Evolutionary conservation across 2,888 invertebrate genomes (phyloP).

Genomic region (Microplitis deprimator): DNA sequence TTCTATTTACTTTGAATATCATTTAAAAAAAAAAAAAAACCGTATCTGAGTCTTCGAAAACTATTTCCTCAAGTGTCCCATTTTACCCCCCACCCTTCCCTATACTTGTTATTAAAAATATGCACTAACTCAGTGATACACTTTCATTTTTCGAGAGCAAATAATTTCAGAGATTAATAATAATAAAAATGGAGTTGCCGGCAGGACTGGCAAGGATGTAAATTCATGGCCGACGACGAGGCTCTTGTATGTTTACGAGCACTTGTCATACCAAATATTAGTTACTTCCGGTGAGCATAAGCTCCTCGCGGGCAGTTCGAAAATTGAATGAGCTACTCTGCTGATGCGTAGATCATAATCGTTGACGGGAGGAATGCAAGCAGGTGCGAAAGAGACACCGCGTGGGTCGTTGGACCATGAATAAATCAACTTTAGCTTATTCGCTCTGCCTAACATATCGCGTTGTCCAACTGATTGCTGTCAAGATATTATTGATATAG

Average conservation of each 20-base stretch:
- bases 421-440: constrained; percentile 49
- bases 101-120: too few species aligned
- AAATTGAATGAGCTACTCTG: constrained; percentile 52
- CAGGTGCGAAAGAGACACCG: constrained; percentile 62
- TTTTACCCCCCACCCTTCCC: too few species aligned
- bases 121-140: too few species aligned
- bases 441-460: constrained; percentile 7
- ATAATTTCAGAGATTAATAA: too few species aligned
- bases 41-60: too few species aligned
- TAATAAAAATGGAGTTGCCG: too few species aligned
- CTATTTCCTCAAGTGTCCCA: too few species aligned
- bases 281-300: constrained; percentile 17
- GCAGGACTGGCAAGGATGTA: neutral
- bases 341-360: constrained; percentile 55
- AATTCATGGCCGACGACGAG: constrained; percentile 24
- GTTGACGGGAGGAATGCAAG: constrained; percentile 56
- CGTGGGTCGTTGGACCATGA: constrained; percentile 53
- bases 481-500: neutral
- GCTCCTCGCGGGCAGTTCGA: constrained; percentile 43
- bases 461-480: neutral
- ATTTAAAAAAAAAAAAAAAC: too few species aligned
- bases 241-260: neutral
- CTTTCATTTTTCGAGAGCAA: too few species aligned
- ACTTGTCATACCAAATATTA: too few species aligned
- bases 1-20: too few species aligned